Evolutionary conservation across 2,113 vertebrate genomes (phyloP).

Genomic region (Pipa parva): DNA sequence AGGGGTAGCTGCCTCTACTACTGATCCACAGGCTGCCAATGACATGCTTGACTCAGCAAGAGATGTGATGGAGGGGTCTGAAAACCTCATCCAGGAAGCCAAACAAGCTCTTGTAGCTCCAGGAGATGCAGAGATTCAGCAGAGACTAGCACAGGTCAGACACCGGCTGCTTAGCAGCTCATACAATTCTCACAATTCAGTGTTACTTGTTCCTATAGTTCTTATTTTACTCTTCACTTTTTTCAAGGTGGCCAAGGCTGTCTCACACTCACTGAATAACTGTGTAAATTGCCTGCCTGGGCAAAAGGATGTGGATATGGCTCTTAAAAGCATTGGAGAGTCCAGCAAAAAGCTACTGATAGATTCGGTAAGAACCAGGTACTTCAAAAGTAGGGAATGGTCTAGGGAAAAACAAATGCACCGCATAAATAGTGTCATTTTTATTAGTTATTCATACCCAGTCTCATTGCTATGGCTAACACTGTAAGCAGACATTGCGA

Average conservation of each 20-base stretch:
- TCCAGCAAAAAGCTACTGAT: slow-evolving; percentile 96
- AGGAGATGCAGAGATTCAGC: slow-evolving; percentile 92
- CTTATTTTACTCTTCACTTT: not conserved
- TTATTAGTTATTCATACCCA: not conserved
- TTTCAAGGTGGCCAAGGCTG: slow-evolving; percentile 90
- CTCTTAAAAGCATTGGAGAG: slow-evolving; percentile 93
- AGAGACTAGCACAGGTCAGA: slow-evolving; percentile 92
- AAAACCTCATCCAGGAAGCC: slow-evolving; percentile 93
- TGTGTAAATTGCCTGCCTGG: slow-evolving; percentile 97
- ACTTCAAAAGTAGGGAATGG: too few relatives aligned
- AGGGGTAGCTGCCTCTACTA: slow-evolving; percentile 89
- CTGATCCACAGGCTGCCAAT: slow-evolving; percentile 76
- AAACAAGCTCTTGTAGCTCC: slow-evolving; percentile 90
- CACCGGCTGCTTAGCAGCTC: not conserved
- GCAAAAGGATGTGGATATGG: slow-evolving; percentile 97
- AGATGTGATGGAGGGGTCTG: slow-evolving; percentile 96
- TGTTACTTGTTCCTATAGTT: not conserved
- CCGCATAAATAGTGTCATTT: too few relatives aligned
- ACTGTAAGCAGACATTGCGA: too few relatives aligned
- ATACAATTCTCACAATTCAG: not conserved
- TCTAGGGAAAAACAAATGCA: too few relatives aligned
- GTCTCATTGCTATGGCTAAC: too few relatives aligned
- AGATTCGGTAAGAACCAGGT: slow-evolving; percentile 77
- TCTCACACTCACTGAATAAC: slow-evolving; percentile 96
- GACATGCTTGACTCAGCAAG: slow-evolving; percentile 93